A percentile compares a stretch with the other conserved stretches of the same genome.
These are phyloP conservation scores for Platichthys flesus DNA, from an alignment of 2,113 vertebrate genomes.

Conservation along the genomic window DNA sequence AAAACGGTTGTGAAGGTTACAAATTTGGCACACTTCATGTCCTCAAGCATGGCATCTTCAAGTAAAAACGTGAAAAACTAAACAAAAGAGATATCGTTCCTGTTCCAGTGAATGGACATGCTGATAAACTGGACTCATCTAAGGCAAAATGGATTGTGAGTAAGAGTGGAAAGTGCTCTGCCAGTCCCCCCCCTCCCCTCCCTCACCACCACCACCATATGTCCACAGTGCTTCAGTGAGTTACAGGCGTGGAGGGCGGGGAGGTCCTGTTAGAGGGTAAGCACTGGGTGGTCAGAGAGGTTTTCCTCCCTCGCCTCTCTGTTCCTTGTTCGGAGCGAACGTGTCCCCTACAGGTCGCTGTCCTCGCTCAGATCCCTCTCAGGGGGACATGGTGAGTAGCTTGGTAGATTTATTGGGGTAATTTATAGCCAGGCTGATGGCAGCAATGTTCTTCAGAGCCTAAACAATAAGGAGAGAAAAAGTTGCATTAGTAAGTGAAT, in stretches of 20 bases:
- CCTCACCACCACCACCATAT: conserved; percentile 20
- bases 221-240: conserved; percentile 46
- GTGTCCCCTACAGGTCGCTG: conserved; percentile 20
- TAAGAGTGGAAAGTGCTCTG: conserved; percentile 67
- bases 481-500: conserved; percentile 10
- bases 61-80: conserved; percentile 37
- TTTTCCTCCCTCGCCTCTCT: conserved; percentile 5
- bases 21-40: conserved; percentile 77
- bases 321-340: conserved; percentile 15
- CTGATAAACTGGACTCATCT: conserved; percentile 66
- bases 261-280: conserved; percentile 47
- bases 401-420: conserved; percentile 96
- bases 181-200: conserved; percentile 12
- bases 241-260: not conserved
- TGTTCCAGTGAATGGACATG: conserved; percentile 70
- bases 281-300: conserved; percentile 42
- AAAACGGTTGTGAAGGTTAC: conserved; percentile 47
- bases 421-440: conserved; percentile 98
- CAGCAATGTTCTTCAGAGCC: conserved; percentile 97
- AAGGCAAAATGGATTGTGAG: conserved; percentile 74
- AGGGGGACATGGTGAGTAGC: conserved; percentile 88
- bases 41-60: conserved; percentile 61
- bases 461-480: conserved; percentile 60
- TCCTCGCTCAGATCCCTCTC: conserved; percentile 57
- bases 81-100: conserved; percentile 12